Conservation (phyloP, 2,888 invertebrate genomes). For the Limnephilus marmoratus region DNA sequence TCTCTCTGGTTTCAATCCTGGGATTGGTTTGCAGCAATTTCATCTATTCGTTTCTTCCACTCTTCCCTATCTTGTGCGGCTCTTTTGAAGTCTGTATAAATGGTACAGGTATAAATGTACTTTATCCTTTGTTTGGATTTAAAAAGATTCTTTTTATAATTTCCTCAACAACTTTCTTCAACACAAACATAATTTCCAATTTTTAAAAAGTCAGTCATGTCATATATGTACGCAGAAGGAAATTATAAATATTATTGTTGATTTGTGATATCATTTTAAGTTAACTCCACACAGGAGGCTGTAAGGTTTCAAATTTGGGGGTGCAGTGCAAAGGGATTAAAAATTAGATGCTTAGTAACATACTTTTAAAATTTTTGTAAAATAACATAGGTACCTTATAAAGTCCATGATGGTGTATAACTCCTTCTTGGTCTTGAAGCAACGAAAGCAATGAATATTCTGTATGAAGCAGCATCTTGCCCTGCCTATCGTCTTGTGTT, state of each 20-base stretch:
- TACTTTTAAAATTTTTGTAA: not conserved
- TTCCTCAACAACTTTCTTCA: too few species aligned
- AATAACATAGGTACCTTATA: conserved; percentile 78
- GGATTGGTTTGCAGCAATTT: too few species aligned
- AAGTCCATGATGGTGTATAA: conserved; percentile 86
- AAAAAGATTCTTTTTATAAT: too few species aligned
- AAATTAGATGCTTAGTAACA: not conserved
- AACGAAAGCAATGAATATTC: conserved; percentile 85
- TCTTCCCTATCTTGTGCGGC: too few species aligned
- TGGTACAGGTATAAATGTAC: too few species aligned
- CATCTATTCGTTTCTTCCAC: too few species aligned
- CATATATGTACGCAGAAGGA: too few species aligned
- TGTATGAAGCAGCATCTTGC: conserved; percentile 87
- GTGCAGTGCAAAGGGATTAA: not conserved
- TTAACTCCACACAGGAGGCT: not conserved
- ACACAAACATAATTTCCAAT: too few species aligned
- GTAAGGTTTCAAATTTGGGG: not conserved
- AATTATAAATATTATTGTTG: not conserved
- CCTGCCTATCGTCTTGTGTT: conserved; percentile 85
- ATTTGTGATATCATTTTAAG: not conserved
- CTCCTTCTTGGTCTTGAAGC: conserved; percentile 83
- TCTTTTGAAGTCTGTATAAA: too few species aligned
- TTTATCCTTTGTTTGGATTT: too few species aligned
- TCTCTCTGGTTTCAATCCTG: too few species aligned
- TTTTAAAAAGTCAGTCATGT: too few species aligned